A percentile compares a stretch with the other conserved stretches of the same genome.
These are phyloP conservation scores for Arenicola marina DNA, from an alignment of 2,888 invertebrate species.

Conservation along the genomic window DNA sequence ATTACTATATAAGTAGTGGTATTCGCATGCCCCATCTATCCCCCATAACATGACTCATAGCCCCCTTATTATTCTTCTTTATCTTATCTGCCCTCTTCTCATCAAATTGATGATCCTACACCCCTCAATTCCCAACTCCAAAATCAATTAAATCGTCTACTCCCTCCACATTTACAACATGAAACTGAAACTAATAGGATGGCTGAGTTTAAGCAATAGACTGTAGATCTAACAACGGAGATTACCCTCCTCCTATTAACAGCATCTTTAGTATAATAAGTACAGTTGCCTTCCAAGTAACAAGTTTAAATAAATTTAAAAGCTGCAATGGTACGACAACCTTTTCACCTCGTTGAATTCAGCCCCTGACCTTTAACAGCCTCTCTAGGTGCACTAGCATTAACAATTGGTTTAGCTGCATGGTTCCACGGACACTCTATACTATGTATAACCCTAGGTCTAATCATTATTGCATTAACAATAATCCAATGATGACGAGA, in stretches of 20 bases:
- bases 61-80: conserved; percentile 15
- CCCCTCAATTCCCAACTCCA: conserved; percentile 3
- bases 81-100: conserved; percentile 11
- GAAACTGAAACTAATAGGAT: conserved; percentile 28
- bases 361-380: conserved; percentile 44
- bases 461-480: conserved; percentile 36
- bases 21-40: conserved; percentile 75
- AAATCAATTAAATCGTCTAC: background rate
- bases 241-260: background rate
- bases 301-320: conserved; percentile 18
- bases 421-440: conserved; percentile 31
- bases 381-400: conserved; percentile 36
- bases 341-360: conserved; percentile 40
- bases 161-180: background rate
- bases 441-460: conserved; percentile 27
- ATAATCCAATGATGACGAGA: conserved; percentile 48
- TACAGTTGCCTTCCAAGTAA: conserved; percentile 33
- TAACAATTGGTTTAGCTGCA: conserved; percentile 36
- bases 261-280: conserved; percentile 21
- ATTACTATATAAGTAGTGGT: conserved; percentile 65
- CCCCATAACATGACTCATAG: conserved; percentile 65
- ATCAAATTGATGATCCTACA: conserved; percentile 20
- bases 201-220: conserved; percentile 31
- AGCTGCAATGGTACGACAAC: conserved; percentile 31
- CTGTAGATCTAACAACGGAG: conserved; percentile 30